phyloP scores from a whole-genome alignment of 64 coral and sea anemone species.

The Porites lutea region DNA sequence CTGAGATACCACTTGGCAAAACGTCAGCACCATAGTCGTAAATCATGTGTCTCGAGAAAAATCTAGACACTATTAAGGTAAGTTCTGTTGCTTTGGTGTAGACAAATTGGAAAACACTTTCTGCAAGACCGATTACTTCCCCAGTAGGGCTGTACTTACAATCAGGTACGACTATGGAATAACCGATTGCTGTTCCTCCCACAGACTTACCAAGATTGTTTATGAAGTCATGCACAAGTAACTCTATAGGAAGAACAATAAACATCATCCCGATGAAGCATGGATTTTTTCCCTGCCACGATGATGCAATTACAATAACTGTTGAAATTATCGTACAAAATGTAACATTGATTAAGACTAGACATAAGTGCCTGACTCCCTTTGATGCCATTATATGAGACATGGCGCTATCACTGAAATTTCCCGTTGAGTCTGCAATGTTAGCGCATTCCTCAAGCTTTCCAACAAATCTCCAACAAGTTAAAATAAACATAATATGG shows the following conservation, averaged over 20 bases:
- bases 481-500: slow-evolving; percentile 94
- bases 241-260: slow-evolving; percentile 86
- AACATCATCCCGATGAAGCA: slow-evolving; percentile 83
- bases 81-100: slow-evolving; percentile 84
- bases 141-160: slow-evolving; percentile 84
- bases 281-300: slow-evolving; percentile 80
- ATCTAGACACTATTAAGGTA: slow-evolving; percentile 82
- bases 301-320: slow-evolving; percentile 49
- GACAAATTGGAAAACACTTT: slow-evolving; percentile 77
- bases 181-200: slow-evolving; percentile 97
- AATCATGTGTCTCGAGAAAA: slow-evolving; percentile 94
- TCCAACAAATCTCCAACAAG: slow-evolving; percentile 89
- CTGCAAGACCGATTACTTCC: slow-evolving; percentile 68
- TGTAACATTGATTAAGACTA: slow-evolving; percentile 88
- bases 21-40: slow-evolving; percentile 95
- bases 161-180: slow-evolving; percentile 90
- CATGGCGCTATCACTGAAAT: slow-evolving; percentile 82
- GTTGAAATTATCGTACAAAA: slow-evolving; percentile 86
- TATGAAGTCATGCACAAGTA: slow-evolving; percentile 82
- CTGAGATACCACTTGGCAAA: slow-evolving; percentile 89
- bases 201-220: slow-evolving; percentile 94
- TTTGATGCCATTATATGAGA: slow-evolving; percentile 90
- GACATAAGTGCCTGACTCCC: slow-evolving; percentile 90
- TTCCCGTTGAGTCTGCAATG: slow-evolving; percentile 69
- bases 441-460: slow-evolving; percentile 95